These are phyloP conservation scores for Mus spicilegus DNA, from an alignment of 2,113 vertebrate species.

Conservation along the genomic window DNA sequence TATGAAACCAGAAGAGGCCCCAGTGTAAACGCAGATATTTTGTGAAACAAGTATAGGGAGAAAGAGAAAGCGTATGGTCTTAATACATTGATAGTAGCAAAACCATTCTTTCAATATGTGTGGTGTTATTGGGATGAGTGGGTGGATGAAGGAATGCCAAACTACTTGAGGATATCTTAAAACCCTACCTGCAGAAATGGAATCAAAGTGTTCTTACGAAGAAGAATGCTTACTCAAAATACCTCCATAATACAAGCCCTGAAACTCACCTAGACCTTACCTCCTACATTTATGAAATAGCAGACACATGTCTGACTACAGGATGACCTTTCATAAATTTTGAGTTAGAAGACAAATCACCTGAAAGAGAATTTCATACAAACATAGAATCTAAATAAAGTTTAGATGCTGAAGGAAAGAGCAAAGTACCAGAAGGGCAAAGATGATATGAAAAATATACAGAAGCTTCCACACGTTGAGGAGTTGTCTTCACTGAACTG, in stretches of 20 bases:
- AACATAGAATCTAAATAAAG: neutral
- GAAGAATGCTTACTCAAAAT: conserved; percentile 10
- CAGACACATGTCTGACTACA: neutral
- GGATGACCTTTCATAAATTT: neutral
- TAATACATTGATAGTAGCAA: neutral
- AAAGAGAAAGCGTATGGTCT: neutral
- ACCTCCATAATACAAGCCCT: neutral
- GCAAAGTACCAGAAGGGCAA: neutral
- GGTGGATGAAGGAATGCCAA: neutral
- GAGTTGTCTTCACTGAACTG: neutral
- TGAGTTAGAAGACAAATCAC: neutral
- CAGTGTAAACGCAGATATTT: neutral
- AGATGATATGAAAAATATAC: neutral
- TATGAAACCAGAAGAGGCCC: neutral
- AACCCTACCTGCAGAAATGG: neutral
- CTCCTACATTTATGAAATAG: neutral
- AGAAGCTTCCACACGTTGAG: neutral
- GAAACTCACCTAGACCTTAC: neutral
- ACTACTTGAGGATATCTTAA: neutral
- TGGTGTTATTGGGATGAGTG: neutral
- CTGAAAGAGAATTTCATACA: neutral
- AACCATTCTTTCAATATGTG: neutral
- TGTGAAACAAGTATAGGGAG: neutral
- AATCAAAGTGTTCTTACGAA: neutral
- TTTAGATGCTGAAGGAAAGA: neutral